phyloP scores from a whole-genome alignment of 2,888 invertebrate species.

The Dichetophora obliterata region DNA sequence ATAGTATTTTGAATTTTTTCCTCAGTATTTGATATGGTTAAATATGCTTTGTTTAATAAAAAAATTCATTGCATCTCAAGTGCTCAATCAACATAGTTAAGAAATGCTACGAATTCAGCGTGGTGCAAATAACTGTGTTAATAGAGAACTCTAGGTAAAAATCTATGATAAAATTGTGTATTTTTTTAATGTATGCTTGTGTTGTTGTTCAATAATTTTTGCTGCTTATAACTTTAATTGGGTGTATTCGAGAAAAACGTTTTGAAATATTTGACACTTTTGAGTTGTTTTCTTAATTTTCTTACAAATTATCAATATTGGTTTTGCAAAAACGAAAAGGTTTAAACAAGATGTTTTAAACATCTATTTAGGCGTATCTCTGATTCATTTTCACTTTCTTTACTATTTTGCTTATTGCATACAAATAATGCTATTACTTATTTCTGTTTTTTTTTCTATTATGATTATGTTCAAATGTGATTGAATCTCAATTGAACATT shows the following conservation, averaged over 20 bases:
- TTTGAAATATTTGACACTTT: slow-evolving; percentile 30
- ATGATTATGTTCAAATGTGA: no score
- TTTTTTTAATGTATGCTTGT: neutral
- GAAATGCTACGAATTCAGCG: slow-evolving; percentile 12
- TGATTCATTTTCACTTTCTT: neutral
- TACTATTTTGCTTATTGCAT: neutral
- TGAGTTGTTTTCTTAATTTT: slow-evolving; percentile 2
- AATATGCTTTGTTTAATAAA: neutral
- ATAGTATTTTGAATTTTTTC: neutral
- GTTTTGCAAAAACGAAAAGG: neutral
- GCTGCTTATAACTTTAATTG: slow-evolving; percentile 7
- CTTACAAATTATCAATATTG: neutral
- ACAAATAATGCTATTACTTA: slow-evolving; percentile 4
- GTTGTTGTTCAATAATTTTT: neutral
- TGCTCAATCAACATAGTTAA: slow-evolving; percentile 25
- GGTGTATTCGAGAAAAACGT: slow-evolving; percentile 4
- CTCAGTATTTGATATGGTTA: neutral
- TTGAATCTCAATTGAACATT: no score
- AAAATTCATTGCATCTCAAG: slow-evolving; percentile 15
- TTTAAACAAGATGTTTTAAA: neutral
- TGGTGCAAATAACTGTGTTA: slow-evolving; percentile 24
- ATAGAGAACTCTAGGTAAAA: slow-evolving; percentile 13
- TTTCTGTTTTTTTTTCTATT: neutral
- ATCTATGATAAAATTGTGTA: neutral
- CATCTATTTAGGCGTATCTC: no score